Evolutionary conservation across 2,113 vertebrate species (phyloP).

Genomic region (Nansenia antarctica): DNA sequence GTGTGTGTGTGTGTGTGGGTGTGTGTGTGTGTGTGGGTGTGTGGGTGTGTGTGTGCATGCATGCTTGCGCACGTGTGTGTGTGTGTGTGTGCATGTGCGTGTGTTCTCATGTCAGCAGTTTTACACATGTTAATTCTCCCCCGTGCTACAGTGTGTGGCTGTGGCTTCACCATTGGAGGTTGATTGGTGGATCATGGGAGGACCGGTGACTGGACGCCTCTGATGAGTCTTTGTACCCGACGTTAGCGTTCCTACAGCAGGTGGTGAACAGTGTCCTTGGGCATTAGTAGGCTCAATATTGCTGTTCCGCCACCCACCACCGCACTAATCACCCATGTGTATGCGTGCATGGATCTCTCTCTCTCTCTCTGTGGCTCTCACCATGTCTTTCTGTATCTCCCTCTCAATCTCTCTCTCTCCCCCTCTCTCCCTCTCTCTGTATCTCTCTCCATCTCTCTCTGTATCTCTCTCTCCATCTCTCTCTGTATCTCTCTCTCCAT

Average conservation of each 20-base stretch:
- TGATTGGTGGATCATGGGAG: neutral
- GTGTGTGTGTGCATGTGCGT: neutral
- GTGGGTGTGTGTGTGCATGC: neutral
- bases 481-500: too few relatives aligned
- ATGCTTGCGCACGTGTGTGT: conserved; percentile 10
- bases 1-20: neutral
- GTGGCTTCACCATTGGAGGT: neutral
- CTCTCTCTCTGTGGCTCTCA: too few relatives aligned
- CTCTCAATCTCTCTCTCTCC: too few relatives aligned
- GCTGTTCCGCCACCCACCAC: neutral
- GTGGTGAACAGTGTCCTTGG: neutral
- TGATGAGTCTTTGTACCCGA: neutral
- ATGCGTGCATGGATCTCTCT: neutral
- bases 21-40: conserved; percentile 12
- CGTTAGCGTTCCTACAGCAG: neutral
- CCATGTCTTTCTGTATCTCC: too few relatives aligned
- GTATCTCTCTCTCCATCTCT: too few relatives aligned
- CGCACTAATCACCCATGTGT: neutral
- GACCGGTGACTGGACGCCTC: neutral
- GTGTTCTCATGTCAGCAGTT: neutral
- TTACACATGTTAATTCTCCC: neutral
- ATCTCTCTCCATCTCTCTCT: too few relatives aligned
- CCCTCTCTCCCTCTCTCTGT: too few relatives aligned
- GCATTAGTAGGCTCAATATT: neutral
- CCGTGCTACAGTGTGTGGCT: neutral